Evolutionary conservation across 2,113 vertebrate genomes (phyloP), one percentile per base, ranked within the genome.

Genomic region (Ictalurus furcatus): DNA sequence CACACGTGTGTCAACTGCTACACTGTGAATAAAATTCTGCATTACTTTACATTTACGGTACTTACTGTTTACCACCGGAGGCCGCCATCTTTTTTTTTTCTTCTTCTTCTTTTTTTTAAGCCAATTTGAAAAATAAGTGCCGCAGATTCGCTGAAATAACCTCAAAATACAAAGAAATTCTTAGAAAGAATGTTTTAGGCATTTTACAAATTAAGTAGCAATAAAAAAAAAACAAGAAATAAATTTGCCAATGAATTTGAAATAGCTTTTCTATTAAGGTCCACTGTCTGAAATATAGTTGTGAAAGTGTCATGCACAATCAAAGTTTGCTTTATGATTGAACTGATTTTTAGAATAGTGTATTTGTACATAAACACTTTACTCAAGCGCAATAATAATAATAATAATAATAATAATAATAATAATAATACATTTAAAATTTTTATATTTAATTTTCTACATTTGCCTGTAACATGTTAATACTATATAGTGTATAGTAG

Each of bases 21-120:
- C 6, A 25, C 59, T 12, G 61, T 16, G 4, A 54, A 37, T 37
- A 13, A 84, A 65, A 80, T 1, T 14, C 37, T 3, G 14, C 21
- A 65, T n/a, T 44, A 21, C 16, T 4, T 87, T 74, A 54, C 9
- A 5, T 28, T 13, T 69, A 17, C 30, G 9, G 0, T 87, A 97
- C 96, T 97, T 94, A 97, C 96, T 97, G 96, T 94, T 95, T 97
- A 90, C 95, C 90, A 87, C 95, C 91, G 85, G 96, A 88, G 78
- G 95, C 93, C 94, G 97, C 97, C 97, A 97, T 97, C 93, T 97
- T 97, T 91, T 52, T 8, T 9, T 52, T 8, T 52, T 44, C 40
- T 44, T 44, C 40, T 44, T 44, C 40, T 40, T 40, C 40, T 52
- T 2, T 14, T 69, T n/a, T 12, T 69, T 23, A 1, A n/a, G 1